These are phyloP conservation scores for Hephaestus fuliginosus DNA, from an alignment of 2,797 vertebrate genomes.

Conservation along the genomic window DNA sequence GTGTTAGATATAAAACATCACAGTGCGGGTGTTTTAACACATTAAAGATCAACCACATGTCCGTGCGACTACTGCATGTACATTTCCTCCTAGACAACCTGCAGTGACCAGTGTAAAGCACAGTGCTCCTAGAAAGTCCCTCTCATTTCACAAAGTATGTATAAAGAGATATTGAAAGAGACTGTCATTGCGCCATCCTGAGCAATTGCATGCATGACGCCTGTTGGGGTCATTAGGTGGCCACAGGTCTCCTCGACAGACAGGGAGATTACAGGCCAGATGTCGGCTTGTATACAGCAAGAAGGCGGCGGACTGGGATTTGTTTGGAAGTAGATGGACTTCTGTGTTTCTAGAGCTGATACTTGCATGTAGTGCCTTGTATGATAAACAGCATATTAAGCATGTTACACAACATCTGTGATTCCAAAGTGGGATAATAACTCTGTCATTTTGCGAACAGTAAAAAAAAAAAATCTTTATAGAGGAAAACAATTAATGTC, in stretches of 20 bases:
- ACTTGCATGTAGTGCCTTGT: conserved; percentile 60
- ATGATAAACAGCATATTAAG: conserved; percentile 59
- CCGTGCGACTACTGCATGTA: not conserved
- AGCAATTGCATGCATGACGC: conserved; percentile 80
- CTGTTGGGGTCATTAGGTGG: conserved; percentile 82
- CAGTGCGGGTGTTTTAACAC: not conserved
- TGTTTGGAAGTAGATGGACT: conserved; percentile 78
- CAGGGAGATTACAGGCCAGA: conserved; percentile 82
- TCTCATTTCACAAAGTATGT: conserved; percentile 75
- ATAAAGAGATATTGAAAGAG: conserved; percentile 77
- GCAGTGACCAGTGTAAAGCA: conserved; percentile 44
- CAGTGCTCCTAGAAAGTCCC: conserved; percentile 46
- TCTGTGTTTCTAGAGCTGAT: conserved; percentile 71
- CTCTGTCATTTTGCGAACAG: conserved; percentile 42
- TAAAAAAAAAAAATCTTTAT: conserved; percentile 34
- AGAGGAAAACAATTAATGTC: conserved; percentile 45
- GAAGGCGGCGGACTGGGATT: conserved; percentile 77
- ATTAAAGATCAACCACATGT: not conserved
- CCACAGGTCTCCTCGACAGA: conserved; percentile 81
- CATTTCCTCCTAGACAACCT: conserved; percentile 19
- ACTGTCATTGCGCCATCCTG: conserved; percentile 76
- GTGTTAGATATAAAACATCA: not conserved
- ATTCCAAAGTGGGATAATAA: conserved; percentile 41
- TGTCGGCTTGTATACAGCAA: conserved; percentile 78
- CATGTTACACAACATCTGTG: conserved; percentile 55